phyloP scores from a whole-genome alignment of 2,797 vertebrate species.

The Knipowitschia caucasica region DNA sequence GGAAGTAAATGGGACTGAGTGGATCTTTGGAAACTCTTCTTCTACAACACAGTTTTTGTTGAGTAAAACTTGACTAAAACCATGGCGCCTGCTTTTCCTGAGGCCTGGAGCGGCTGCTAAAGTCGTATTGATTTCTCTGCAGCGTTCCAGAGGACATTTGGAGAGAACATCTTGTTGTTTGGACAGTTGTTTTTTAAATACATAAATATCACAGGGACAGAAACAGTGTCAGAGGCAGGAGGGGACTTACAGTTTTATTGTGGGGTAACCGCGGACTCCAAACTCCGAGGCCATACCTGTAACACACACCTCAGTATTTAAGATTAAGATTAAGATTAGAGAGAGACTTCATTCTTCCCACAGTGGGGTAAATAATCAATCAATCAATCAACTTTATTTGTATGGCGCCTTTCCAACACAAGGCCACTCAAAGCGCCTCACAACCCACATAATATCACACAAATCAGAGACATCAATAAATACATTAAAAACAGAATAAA shows the following conservation, averaged over 20 bases:
- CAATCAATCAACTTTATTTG: no score
- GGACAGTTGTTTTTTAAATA: not conserved
- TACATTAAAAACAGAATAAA: no score
- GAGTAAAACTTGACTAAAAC: not conserved
- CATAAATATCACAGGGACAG: not conserved
- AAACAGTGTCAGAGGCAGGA: not conserved
- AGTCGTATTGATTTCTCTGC: constrained; percentile 16
- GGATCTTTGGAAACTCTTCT: not conserved
- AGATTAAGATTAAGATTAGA: no score
- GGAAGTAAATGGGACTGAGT: not conserved
- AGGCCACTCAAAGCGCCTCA: no score
- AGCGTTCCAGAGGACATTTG: not conserved
- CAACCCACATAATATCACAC: no score
- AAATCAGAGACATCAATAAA: no score
- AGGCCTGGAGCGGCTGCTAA: not conserved
- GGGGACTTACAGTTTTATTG: constrained; percentile 97
- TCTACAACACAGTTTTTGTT: not conserved
- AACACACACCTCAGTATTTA: constrained; percentile 25
- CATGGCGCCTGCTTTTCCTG: not conserved
- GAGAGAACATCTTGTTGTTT: not conserved
- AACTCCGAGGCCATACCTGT: constrained; percentile 95
- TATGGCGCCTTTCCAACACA: no score
- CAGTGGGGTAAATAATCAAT: no score
- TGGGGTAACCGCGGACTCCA: constrained; percentile 96
- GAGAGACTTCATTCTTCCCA: no score